phyloP scores from a whole-genome alignment of 2,888 invertebrate genomes.

The Plemyria rubiginata region DNA sequence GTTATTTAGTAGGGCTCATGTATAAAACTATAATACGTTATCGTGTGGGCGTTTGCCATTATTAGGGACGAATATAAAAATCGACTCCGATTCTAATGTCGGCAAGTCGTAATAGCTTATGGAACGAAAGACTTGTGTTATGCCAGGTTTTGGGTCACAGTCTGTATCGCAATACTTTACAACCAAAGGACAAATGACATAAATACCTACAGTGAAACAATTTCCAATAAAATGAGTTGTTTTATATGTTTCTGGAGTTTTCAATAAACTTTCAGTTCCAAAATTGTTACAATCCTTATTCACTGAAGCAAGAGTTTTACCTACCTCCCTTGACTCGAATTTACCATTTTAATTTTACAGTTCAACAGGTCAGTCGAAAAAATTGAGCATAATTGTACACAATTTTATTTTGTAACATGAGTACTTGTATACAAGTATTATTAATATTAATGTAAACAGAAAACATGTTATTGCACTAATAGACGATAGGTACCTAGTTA shows the following conservation, averaged over 20 bases:
- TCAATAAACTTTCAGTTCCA: background rate
- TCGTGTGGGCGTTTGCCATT: constrained; percentile 22
- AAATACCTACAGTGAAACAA: constrained; percentile 14
- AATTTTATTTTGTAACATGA: constrained; percentile 52
- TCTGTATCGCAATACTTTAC: constrained; percentile 4
- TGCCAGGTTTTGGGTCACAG: constrained; percentile 32
- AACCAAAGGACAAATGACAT: constrained; percentile 8
- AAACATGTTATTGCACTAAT: constrained; percentile 79
- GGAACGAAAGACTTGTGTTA: constrained; percentile 33
- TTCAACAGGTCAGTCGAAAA: constrained; percentile 79
- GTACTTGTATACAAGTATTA: constrained; percentile 50
- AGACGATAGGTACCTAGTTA: constrained; percentile 69
- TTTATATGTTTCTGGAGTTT: background rate
- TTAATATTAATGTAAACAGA: constrained; percentile 66
- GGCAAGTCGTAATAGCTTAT: constrained; percentile 2
- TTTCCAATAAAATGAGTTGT: background rate
- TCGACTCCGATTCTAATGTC: background rate
- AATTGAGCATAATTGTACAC: constrained; percentile 75
- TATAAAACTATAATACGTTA: constrained; percentile 20
- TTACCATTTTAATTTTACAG: constrained; percentile 71
- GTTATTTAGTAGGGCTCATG: constrained; percentile 21
- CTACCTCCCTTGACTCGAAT: constrained; percentile 39
- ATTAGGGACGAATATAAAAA: constrained; percentile 24
- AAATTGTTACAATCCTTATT: constrained; percentile 3
- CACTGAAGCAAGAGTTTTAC: constrained; percentile 33